Evolutionary conservation across 1,140 invertebrate species (phyloP).

Genomic region (Phenacoccus solenopsis): DNA sequence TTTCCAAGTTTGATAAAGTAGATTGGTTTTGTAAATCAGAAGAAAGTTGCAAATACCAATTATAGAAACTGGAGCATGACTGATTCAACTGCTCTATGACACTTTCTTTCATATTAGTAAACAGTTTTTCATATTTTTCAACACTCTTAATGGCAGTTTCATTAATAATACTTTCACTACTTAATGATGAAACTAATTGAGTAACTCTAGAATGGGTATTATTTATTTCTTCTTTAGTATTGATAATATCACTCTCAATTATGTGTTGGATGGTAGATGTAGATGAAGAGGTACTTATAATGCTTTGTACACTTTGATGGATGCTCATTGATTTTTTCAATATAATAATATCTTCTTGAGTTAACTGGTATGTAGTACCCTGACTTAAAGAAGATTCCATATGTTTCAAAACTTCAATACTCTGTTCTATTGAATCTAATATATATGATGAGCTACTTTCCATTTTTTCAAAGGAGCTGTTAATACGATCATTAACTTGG

Average conservation of each 20-base stretch:
- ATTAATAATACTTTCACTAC: background rate
- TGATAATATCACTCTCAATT: background rate
- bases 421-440: background rate
- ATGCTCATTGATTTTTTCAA: background rate
- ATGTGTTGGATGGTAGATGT: background rate
- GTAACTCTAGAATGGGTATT: background rate
- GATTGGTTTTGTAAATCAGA: background rate
- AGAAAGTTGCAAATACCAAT: background rate
- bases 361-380: background rate
- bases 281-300: background rate
- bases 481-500: background rate
- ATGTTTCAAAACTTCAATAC: background rate
- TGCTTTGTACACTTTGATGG: background rate
- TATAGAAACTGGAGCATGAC: background rate
- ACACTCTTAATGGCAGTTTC: background rate
- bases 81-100: background rate
- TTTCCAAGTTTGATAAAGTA: no score
- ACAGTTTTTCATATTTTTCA: background rate
- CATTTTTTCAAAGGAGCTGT: background rate
- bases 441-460: background rate
- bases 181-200: background rate
- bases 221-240: background rate
- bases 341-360: background rate
- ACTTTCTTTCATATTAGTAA: background rate
- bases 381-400: background rate